These are phyloP conservation scores for Zonitis immaculata DNA, from an alignment of 2,888 invertebrate species.

Conservation along the genomic window DNA sequence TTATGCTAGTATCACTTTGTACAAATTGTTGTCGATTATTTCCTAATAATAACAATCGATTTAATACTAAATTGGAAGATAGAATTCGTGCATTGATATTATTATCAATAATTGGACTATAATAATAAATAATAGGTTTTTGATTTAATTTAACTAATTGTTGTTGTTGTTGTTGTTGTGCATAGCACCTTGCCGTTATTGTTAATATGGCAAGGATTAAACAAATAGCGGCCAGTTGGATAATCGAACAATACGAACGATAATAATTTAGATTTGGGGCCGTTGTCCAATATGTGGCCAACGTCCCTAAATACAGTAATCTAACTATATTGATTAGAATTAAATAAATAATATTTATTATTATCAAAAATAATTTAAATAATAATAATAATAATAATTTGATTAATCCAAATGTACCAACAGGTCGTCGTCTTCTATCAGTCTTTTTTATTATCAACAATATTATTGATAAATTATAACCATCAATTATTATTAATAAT, in stretches of 20 bases:
- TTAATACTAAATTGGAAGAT: constrained; percentile 44
- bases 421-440: constrained; percentile 1
- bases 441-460: not conserved
- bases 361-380: not conserved
- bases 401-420: not conserved
- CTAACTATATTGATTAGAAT: no score
- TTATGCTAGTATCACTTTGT: constrained; percentile 43
- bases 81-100: constrained; percentile 38
- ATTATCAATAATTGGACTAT: constrained; percentile 39
- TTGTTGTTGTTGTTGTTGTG: constrained; percentile 25
- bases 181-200: constrained; percentile 60
- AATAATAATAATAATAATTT: not conserved
- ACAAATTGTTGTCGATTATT: constrained; percentile 31
- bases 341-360: no score
- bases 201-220: constrained; percentile 49
- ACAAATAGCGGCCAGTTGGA: constrained; percentile 41
- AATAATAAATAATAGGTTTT: constrained; percentile 28
- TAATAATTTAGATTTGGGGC: constrained; percentile 34
- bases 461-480: not conserved
- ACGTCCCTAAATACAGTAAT: constrained; percentile 42
- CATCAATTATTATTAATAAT: not conserved
- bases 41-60: constrained; percentile 34
- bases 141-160: constrained; percentile 28
- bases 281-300: constrained; percentile 44
- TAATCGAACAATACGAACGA: constrained; percentile 33